Percentiles rank a stretch among this genome's conserved stretches.
Evolutionary conservation across 2,113 vertebrate genomes (phyloP).

Genomic region (Lanius ludovicianus): DNA sequence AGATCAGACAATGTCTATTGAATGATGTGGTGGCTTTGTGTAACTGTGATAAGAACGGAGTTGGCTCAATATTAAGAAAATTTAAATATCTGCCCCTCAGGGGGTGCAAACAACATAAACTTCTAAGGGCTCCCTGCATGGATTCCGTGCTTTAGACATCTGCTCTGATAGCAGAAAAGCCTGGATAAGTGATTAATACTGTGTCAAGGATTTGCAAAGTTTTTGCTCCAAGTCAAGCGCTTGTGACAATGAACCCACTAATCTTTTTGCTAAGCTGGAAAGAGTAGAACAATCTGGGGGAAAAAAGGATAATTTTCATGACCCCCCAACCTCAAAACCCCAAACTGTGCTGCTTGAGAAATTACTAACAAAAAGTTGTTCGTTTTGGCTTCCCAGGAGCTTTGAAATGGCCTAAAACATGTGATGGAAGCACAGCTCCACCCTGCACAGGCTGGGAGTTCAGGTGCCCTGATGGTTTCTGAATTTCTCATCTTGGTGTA

Average conservation of each 20-base stretch:
- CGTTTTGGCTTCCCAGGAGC: background rate
- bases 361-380: background rate
- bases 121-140: slow-evolving; percentile 18
- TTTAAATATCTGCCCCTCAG: slow-evolving; percentile 22
- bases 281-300: background rate
- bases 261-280: background rate
- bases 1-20: background rate
- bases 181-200: background rate
- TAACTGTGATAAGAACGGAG: slow-evolving; percentile 23
- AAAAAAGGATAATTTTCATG: background rate
- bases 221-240: background rate
- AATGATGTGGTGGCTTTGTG: slow-evolving; percentile 4
- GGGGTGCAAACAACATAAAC: slow-evolving; percentile 9
- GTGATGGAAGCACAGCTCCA: background rate
- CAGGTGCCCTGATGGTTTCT: background rate
- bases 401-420: background rate
- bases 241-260: background rate
- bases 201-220: slow-evolving; percentile 19
- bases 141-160: slow-evolving; percentile 11
- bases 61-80: slow-evolving; percentile 9
- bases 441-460: accelerated
- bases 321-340: background rate
- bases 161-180: slow-evolving; percentile 9
- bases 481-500: background rate
- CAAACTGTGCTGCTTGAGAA: background rate